Conservation (phyloP, 2,888 invertebrate genomes). For the Amphimallon solstitiale region DNA sequence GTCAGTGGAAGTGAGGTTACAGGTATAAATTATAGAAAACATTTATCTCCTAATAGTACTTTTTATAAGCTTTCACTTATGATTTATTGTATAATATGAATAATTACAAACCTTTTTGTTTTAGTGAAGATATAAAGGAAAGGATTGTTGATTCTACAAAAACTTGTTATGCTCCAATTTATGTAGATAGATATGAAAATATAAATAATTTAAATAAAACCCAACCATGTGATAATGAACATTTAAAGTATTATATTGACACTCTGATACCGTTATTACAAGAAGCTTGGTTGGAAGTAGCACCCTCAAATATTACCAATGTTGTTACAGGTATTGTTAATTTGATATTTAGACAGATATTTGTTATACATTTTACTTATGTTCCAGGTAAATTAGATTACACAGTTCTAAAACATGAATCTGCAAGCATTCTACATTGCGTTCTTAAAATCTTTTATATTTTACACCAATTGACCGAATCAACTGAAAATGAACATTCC, state of each 20-base stretch:
- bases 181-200: slow-evolving; percentile 20
- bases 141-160: slow-evolving; percentile 7
- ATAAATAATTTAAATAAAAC: neutral
- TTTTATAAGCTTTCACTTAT: neutral
- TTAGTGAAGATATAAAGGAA: slow-evolving; percentile 35
- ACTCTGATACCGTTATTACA: slow-evolving; percentile 80
- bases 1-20: neutral
- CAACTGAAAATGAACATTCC: neutral
- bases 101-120: neutral
- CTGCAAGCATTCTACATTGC: slow-evolving; percentile 71
- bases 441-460: slow-evolving; percentile 72
- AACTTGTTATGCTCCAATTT: slow-evolving; percentile 12
- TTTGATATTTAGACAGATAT: neutral
- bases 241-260: slow-evolving; percentile 66
- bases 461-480: slow-evolving; percentile 58
- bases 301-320: slow-evolving; percentile 61
- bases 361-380: slow-evolving; percentile 40
- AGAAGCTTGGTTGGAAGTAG: slow-evolving; percentile 87
- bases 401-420: slow-evolving; percentile 69
- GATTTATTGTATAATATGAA: neutral
- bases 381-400: slow-evolving; percentile 46
- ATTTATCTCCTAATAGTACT: too few species aligned
- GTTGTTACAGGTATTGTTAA: slow-evolving; percentile 5
- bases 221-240: neutral
- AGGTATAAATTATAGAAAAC: too few species aligned